A percentile compares a stretch with the other conserved stretches of the same genome.
Evolutionary conservation across 2,797 vertebrate species (phyloP).

Genomic region (Urocyon cinereoargenteus): DNA sequence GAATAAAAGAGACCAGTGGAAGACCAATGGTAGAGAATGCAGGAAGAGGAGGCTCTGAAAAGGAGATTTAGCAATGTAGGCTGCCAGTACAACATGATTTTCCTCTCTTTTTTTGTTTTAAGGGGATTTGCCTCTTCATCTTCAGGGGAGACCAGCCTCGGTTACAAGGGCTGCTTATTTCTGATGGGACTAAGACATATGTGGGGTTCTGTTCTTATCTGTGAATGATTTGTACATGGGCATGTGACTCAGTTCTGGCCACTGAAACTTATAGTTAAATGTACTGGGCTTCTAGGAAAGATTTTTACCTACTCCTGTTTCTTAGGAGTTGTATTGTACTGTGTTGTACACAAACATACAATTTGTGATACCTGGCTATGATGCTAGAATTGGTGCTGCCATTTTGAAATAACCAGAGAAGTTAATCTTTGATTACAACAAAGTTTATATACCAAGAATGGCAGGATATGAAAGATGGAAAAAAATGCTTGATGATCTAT

Average conservation of each 20-base stretch:
- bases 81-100: neutral
- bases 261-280: slow-evolving; percentile 23
- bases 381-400: neutral
- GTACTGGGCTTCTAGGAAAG: neutral
- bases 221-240: neutral
- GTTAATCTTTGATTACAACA: neutral
- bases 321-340: too few species aligned
- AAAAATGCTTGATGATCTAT: neutral
- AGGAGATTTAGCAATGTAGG: neutral
- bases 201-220: neutral
- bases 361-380: neutral
- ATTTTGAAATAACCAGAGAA: neutral
- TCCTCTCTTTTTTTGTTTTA: neutral
- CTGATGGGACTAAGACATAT: neutral
- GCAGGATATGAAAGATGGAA: neutral
- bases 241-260: neutral
- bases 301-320: neutral
- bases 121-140: neutral
- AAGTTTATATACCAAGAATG: neutral
- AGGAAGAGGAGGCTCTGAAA: neutral
- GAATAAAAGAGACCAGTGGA: neutral
- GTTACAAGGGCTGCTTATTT: neutral
- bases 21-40: neutral
- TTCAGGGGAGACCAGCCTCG: neutral
- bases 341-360: neutral